phyloP scores from a whole-genome alignment of 1,140 invertebrate species.

The Thalassaphorura encarpata region DNA sequence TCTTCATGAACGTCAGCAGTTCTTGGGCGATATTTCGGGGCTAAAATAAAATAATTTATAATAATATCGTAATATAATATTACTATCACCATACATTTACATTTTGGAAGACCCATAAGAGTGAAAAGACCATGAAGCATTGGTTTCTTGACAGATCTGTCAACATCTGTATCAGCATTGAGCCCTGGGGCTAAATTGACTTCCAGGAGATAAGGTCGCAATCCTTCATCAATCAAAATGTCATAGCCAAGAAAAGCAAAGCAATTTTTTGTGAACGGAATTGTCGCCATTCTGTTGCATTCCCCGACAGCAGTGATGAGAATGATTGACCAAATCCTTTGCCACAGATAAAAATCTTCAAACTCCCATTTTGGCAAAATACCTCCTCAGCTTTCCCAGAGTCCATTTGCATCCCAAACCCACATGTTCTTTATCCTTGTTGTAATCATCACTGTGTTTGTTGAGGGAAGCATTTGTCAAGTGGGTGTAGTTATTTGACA shows the following conservation, averaged over 20 bases:
- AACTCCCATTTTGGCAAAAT: conserved; percentile 52
- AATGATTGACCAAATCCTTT: conserved; percentile 59
- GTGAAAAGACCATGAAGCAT: conserved; percentile 75
- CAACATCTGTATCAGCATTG: conserved; percentile 66
- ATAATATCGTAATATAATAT: too few relatives aligned
- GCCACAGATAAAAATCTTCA: conserved; percentile 68
- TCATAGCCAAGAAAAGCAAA: conserved; percentile 91
- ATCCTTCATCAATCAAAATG: conserved; percentile 68
- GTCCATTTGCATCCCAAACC: conserved; percentile 70
- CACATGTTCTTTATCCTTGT: conserved; percentile 64
- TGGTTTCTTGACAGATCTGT: conserved; percentile 68
- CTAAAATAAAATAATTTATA: neutral
- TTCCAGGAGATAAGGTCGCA: conserved; percentile 83
- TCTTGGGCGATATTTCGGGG: neutral
- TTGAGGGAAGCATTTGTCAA: conserved; percentile 80
- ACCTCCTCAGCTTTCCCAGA: conserved; percentile 64
- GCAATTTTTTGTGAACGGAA: conserved; percentile 48
- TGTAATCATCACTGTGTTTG: conserved; percentile 65
- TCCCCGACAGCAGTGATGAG: conserved; percentile 51
- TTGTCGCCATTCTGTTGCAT: neutral
- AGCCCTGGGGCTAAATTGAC: conserved; percentile 77
- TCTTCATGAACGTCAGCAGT: neutral
- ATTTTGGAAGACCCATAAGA: conserved; percentile 58
- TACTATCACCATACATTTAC: too few relatives aligned
- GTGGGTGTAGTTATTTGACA: conserved; percentile 78